Percentiles rank a stretch among this genome's conserved stretches.
phyloP scores from a whole-genome alignment of 2,888 invertebrate genomes.

The Cistogaster globosa region DNA sequence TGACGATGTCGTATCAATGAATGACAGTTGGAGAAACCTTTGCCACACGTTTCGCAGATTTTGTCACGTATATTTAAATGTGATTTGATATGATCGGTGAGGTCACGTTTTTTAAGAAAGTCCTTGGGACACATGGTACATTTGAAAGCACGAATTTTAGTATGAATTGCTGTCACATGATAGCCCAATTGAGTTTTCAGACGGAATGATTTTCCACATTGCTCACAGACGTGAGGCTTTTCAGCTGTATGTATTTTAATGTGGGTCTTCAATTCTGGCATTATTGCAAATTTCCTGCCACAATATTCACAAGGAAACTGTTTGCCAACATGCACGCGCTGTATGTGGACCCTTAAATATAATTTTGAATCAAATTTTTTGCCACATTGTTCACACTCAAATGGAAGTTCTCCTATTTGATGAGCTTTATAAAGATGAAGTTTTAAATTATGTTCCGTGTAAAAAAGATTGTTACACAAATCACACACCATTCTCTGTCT shows the following conservation, averaged over 20 bases:
- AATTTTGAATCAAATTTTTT: slow-evolving; percentile 74
- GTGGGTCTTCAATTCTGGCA: slow-evolving; percentile 75
- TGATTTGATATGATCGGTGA: slow-evolving; percentile 79
- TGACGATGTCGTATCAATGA: slow-evolving; percentile 79
- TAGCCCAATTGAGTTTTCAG: slow-evolving; percentile 75
- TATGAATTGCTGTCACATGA: slow-evolving; percentile 74
- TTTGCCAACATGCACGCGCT: slow-evolving; percentile 77
- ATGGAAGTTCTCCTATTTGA: slow-evolving; percentile 77
- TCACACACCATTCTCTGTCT: slow-evolving; percentile 74
- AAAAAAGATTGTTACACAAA: slow-evolving; percentile 74
- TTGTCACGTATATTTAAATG: slow-evolving; percentile 80
- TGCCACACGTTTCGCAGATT: slow-evolving; percentile 78
- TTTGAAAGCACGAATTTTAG: slow-evolving; percentile 71
- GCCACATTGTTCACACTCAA: slow-evolving; percentile 75
- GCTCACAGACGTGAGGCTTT: slow-evolving; percentile 77
- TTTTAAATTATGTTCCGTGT: slow-evolving; percentile 75
- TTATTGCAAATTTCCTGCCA: slow-evolving; percentile 75
- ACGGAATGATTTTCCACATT: slow-evolving; percentile 78
- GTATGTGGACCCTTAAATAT: slow-evolving; percentile 73
- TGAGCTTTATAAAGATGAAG: slow-evolving; percentile 76
- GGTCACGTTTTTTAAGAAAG: slow-evolving; percentile 76
- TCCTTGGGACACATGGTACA: slow-evolving; percentile 75
- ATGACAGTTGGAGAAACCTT: slow-evolving; percentile 78
- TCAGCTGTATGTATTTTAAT: slow-evolving; percentile 76
- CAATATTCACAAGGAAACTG: slow-evolving; percentile 76